A percentile compares a stretch with the other conserved stretches of the same genome.
Evolutionary conservation across 2,888 invertebrate species (phyloP).

Genomic region (Spialia ferax): DNA sequence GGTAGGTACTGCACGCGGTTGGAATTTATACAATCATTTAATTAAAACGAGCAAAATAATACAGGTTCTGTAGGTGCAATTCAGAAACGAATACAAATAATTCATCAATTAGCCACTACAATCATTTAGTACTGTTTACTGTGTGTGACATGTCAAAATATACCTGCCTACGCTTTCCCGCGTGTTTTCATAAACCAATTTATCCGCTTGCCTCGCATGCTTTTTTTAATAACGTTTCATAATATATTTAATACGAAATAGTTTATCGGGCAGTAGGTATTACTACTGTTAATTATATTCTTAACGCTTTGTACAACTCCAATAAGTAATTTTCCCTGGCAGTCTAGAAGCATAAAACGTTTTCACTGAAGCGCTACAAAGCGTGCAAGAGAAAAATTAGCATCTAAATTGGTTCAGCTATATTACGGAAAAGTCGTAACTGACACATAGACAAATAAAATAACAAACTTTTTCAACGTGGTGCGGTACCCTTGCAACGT

Average conservation of each 20-base stretch:
- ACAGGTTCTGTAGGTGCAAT: not conserved
- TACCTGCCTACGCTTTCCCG: not conserved
- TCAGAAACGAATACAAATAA: slow-evolving; percentile 23
- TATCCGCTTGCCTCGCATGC: not conserved
- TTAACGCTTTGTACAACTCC: slow-evolving; percentile 11
- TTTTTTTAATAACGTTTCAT: not conserved
- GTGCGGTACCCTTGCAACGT: not conserved
- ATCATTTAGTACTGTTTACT: slow-evolving; percentile 17
- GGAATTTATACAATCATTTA: slow-evolving; percentile 8
- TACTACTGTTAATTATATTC: slow-evolving; percentile 32
- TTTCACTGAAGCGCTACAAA: slow-evolving; percentile 29
- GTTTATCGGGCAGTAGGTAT: slow-evolving; percentile 6
- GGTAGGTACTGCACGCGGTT: not conserved
- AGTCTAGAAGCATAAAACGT: slow-evolving; percentile 25
- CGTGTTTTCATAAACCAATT: not conserved
- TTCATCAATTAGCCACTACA: slow-evolving; percentile 24
- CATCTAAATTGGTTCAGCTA: slow-evolving; percentile 39
- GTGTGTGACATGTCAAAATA: slow-evolving; percentile 5
- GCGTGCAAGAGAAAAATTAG: slow-evolving; percentile 35
- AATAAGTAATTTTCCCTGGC: slow-evolving; percentile 22
- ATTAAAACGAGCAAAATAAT: slow-evolving; percentile 1
- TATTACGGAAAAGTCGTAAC: slow-evolving; percentile 32
- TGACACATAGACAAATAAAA: slow-evolving; percentile 34
- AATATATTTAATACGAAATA: not conserved
- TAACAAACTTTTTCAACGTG: slow-evolving; percentile 26